A percentile compares a stretch with the other conserved stretches of the same genome.
These are phyloP conservation scores for Temnothorax ravouxi DNA, from an alignment of 2,888 invertebrate species.

Conservation along the genomic window DNA sequence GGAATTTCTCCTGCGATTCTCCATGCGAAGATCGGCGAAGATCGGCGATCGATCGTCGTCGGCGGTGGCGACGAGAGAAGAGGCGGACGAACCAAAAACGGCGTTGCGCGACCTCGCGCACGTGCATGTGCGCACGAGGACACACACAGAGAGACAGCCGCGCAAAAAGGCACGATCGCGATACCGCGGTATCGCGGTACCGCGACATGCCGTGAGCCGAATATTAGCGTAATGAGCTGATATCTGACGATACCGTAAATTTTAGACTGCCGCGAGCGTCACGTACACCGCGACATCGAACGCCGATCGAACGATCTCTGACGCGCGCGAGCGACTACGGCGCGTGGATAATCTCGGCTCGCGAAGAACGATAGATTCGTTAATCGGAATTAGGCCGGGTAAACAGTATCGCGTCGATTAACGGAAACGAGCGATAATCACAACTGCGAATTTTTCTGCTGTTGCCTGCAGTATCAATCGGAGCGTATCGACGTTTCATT, in stretches of 20 bases:
- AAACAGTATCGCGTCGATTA: constrained; percentile 24
- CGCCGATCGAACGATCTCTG: constrained; percentile 69
- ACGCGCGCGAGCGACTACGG: constrained; percentile 62
- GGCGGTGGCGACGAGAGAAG: constrained; percentile 30
- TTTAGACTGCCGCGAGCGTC: constrained; percentile 79
- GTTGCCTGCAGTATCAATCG: not conserved
- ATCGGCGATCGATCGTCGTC: constrained; percentile 35
- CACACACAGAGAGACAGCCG: constrained; percentile 55
- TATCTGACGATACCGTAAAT: constrained; percentile 81
- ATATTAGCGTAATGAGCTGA: constrained; percentile 86
- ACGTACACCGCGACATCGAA: constrained; percentile 71
- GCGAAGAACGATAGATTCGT: constrained; percentile 16
- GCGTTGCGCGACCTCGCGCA: constrained; percentile 55
- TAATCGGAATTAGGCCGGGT: constrained; percentile 44
- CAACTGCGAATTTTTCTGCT: constrained; percentile 44
- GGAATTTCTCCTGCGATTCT: constrained; percentile 25
- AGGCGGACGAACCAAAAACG: constrained; percentile 64
- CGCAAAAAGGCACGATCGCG: constrained; percentile 84
- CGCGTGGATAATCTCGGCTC: constrained; percentile 71
- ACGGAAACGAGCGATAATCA: constrained; percentile 26
- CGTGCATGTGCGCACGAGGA: constrained; percentile 41
- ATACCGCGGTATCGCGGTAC: constrained; percentile 78
- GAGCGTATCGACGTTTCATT: constrained; percentile 23
- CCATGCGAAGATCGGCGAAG: constrained; percentile 34
- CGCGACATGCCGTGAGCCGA: constrained; percentile 83